Evolutionary conservation across 2,888 invertebrate species (phyloP).

Genomic region (Coelogynopora nodosa): DNA sequence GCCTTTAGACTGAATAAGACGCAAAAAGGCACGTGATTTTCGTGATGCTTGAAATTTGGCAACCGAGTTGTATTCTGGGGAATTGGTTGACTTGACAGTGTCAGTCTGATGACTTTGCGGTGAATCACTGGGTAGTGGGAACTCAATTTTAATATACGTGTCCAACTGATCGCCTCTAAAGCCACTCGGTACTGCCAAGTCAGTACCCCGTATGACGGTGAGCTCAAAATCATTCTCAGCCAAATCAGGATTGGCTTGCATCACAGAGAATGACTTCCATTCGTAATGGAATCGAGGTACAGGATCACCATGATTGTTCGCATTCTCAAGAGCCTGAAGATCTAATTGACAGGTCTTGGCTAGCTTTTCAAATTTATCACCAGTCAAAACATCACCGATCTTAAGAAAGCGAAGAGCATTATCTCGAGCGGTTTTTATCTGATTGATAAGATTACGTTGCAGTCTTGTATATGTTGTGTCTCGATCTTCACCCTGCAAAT

Average conservation of each 20-base stretch:
- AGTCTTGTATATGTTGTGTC: conserved; percentile 3
- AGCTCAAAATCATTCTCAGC: conserved; percentile 84
- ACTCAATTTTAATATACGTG: conserved; percentile 67
- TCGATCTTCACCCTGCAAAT: not conserved
- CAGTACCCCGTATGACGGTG: conserved; percentile 78
- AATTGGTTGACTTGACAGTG: conserved; percentile 77
- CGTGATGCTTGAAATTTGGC: conserved; percentile 73
- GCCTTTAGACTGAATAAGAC: conserved; percentile 81
- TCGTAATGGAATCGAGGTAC: conserved; percentile 88
- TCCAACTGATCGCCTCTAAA: conserved; percentile 80
- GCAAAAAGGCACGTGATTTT: conserved; percentile 73
- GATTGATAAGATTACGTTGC: conserved; percentile 1
- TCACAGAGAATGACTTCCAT: conserved; percentile 75
- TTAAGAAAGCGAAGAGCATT: conserved; percentile 1
- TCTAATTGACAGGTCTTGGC: conserved; percentile 80
- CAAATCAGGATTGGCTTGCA: conserved; percentile 74
- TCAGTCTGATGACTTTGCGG: conserved; percentile 71
- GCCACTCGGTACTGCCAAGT: conserved; percentile 66
- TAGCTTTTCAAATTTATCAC: conserved; percentile 75
- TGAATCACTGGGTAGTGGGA: conserved; percentile 54
- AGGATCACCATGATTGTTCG: conserved; percentile 66
- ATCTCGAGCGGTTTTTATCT: conserved; percentile 33
- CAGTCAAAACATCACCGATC: conserved; percentile 39
- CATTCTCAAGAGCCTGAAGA: conserved; percentile 75
- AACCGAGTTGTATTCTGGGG: conserved; percentile 65